Evolutionary conservation across 2,113 vertebrate species (phyloP).

Genomic region (Alces alces): DNA sequence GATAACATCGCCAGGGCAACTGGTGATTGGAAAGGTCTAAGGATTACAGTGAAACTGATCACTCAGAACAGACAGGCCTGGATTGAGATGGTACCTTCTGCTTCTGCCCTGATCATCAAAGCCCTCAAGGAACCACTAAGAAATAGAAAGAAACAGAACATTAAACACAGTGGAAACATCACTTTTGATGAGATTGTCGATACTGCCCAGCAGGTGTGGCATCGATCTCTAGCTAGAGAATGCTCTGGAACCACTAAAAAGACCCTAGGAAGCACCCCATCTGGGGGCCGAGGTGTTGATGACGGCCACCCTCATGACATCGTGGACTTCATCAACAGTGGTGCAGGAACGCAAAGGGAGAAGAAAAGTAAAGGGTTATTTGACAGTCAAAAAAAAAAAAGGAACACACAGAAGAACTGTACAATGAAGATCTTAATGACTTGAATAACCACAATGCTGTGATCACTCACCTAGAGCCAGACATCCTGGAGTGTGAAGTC

Average conservation of each 20-base stretch:
- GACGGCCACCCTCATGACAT: neutral
- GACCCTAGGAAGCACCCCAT: neutral
- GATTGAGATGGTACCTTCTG: neutral
- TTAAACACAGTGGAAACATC: conserved; percentile 93
- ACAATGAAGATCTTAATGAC: neutral
- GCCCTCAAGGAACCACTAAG: neutral
- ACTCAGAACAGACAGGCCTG: neutral
- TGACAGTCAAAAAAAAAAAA: neutral
- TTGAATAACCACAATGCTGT: neutral
- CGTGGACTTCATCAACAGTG: neutral
- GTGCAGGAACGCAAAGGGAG: neutral
- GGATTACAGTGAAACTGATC: neutral
- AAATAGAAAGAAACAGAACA: neutral
- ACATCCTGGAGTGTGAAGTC: neutral
- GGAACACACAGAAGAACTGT: neutral
- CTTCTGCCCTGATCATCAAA: neutral
- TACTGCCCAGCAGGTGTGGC: conserved; percentile 90
- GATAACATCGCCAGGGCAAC: neutral
- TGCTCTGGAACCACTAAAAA: conserved; percentile 47
- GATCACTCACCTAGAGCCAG: neutral
- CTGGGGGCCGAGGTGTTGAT: rapidly evolving
- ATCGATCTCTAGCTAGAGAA: conserved; percentile 88
- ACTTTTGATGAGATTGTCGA: conserved; percentile 88
- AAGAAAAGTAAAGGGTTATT: neutral
- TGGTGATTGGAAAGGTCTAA: neutral